Percentiles rank a stretch among this genome's conserved stretches.
These are phyloP conservation scores for Conopomorpha cramerella DNA, from an alignment of 1,140 invertebrate species.

Conservation along the genomic window DNA sequence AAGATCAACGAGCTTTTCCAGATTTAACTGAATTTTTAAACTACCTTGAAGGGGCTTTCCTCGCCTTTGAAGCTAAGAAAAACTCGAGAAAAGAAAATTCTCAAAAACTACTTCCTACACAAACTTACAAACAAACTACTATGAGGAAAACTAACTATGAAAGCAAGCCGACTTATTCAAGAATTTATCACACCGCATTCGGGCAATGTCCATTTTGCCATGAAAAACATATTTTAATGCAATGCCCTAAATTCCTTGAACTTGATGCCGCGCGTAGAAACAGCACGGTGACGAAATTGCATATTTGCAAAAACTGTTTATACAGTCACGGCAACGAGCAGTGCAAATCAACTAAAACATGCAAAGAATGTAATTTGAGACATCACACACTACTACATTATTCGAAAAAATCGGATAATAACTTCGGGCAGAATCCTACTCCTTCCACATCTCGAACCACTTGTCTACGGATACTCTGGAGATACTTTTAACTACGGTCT, in stretches of 20 bases:
- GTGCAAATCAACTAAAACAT: constrained; percentile 1
- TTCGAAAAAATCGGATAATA: neutral
- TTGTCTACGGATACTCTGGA: neutral
- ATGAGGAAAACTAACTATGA: neutral
- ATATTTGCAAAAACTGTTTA: constrained; percentile 9
- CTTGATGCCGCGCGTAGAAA: neutral
- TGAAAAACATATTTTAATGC: constrained; percentile 7
- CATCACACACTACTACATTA: neutral
- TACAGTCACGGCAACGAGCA: constrained; percentile 5
- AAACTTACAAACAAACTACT: neutral
- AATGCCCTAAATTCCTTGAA: constrained; percentile 7
- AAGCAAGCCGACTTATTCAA: neutral
- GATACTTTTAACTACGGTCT: constrained; percentile 5
- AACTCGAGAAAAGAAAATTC: constrained; percentile 1
- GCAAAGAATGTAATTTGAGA: constrained; percentile 1
- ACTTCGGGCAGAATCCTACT: neutral
- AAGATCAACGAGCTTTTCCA: constrained; percentile 10
- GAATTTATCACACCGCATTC: neutral
- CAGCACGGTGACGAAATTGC: constrained; percentile 4
- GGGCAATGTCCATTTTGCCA: constrained; percentile 3
- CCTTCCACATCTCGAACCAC: neutral
- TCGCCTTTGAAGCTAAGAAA: constrained; percentile 6
- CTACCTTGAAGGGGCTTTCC: constrained; percentile 10
- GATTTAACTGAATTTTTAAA: constrained; percentile 8
- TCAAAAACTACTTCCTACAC: neutral